Base-by-base conservation (phyloP, 2,113 vertebrate species). In the Theropithecus gelada region DNA sequence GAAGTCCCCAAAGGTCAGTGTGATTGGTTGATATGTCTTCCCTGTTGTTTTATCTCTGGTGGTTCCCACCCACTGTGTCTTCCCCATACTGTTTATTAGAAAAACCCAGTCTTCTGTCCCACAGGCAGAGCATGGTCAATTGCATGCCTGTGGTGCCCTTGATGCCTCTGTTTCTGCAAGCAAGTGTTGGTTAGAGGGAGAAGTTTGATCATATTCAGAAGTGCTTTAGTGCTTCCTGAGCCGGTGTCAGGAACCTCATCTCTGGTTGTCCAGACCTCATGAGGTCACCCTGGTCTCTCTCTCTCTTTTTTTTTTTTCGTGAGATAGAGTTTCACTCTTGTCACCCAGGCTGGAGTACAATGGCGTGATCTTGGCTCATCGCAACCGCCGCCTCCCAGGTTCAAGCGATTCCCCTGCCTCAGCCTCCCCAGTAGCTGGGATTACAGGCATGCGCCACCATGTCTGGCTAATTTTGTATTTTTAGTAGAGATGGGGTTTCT, bases 191-290 rank as follows among this genome's bases (percentile, higher is more conserved):
- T 82, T 78, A 84, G 82, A 55, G 45, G 40, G 12, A 9, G 52
- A 68, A 32, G 57, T 27, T 48, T 45, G 50, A 38, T 64, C 6
- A 14, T 30, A 32, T 40, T 55, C 61, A 59, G 52, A 75, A 10
- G 2, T 16, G 32, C 66, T 75, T 40, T 48, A 23, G 55, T 30
- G 61, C 68, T 59, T 84, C 38, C 52, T 18, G 23, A 23, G 30
- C 3, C 0, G 5, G 4, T 13, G 38, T 40, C 0, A 4, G 81
- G 76, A 23, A 23, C 4, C 1, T 23, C 5, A 0, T 22, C 38
- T 90, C 50, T 89, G 72, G 32, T 14, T 23, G 38, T 72, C 20
- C 45, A 78, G 64, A 23, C 55, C 66, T 66, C 66, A 3, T 30
- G 85, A 86, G 43, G 20, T 50, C 73, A 61, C 27, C 6, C 48